Base-by-base conservation (phyloP, 1,140 invertebrate species). In the Hetaerina americana region DNA sequence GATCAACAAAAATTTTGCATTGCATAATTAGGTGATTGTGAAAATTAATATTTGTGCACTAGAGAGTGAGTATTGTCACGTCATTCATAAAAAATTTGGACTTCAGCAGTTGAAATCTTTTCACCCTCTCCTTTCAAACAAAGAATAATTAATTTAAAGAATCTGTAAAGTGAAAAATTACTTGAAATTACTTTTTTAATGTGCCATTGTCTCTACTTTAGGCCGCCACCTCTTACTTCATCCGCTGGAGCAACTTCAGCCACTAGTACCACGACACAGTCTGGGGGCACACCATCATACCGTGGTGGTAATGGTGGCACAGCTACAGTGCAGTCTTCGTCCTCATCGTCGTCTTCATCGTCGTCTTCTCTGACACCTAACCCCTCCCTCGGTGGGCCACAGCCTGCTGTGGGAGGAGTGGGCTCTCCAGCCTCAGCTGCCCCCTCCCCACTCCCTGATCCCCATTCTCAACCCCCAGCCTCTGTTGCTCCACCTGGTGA, bases 371-470 rank as follows among this genome's bases (percentile, higher is more conserved):
- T 82, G 22, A 82, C 80, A 72, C 75, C 76, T 15, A 75, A 74
- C 66, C 75, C 75, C 27, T 69, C 70, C 40, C 73, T 74, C 57
- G 81, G 81, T 71, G 84, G 86, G 78, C 88, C 86, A 68, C 76
- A 88, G 71, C 86, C 87, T 15, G n/a, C n/a, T n/a, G 85, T 88
- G 69, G 85, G 87, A 68, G 88, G 87, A 12, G 88, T 89, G 18
- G 90, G 88, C 24, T 92, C 90, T 40, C 90, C 91, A 5, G 85
- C 84, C 74, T 88, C 88, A n/a, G 89, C 87, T 25, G 90, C 87
- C 26, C 92, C 91, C 5, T 92, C 92, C 5, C 90, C 91, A 15
- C 83, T 92, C 76, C 87, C 89, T 40, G 90, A 90, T 71, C 89
- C 90, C 29, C 86, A 89, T 76, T 90, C 90, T 57, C 89, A 91